phyloP scores from a whole-genome alignment of 64 coral and sea anemone genomes.

The Pachyseris speciosa region DNA sequence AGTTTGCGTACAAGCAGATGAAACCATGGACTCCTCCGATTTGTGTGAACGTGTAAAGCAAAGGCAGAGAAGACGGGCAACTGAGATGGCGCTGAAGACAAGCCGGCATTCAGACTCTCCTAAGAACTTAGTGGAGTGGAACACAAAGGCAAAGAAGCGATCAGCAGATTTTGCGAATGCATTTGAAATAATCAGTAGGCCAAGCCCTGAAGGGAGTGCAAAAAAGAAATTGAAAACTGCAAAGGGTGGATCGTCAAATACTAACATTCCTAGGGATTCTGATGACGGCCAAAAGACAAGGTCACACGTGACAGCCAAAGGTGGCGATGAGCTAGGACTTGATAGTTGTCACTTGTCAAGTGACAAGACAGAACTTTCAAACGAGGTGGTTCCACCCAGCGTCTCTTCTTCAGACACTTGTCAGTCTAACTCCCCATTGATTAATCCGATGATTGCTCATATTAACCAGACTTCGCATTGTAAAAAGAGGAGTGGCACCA shows the following conservation, averaged over 20 bases:
- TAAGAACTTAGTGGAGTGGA: not conserved
- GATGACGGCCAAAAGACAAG: not conserved
- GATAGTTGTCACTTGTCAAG: not conserved
- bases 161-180: not conserved
- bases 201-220: not conserved
- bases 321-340: not conserved
- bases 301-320: not conserved
- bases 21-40: not conserved
- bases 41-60: constrained; percentile 8
- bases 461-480: not conserved
- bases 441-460: constrained; percentile 14
- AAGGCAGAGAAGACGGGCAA: not conserved
- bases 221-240: constrained; percentile 18
- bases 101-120: not conserved
- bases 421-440: not conserved
- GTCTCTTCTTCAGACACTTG: constrained; percentile 3
- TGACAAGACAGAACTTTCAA: not conserved
- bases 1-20: not conserved
- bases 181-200: not conserved
- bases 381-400: constrained; percentile 12
- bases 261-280: not conserved
- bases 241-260: not conserved
- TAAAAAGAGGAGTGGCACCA: not conserved
- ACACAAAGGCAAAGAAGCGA: not conserved
- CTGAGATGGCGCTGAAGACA: not conserved